Conservation (phyloP, 2,888 invertebrate genomes). For the Chromoteleia sp. region DNA sequence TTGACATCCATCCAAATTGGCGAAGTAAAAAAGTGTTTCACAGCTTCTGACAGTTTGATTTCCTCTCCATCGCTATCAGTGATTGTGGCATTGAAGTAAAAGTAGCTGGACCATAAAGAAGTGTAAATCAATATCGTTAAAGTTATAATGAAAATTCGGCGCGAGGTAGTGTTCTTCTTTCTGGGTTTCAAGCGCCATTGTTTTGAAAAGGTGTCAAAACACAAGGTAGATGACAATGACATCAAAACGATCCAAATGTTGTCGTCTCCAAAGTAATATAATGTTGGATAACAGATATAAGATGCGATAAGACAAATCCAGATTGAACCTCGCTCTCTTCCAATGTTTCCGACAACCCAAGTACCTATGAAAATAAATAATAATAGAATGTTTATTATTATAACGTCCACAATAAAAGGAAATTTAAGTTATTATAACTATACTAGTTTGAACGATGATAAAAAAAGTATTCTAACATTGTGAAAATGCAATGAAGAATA, state of each 20-base stretch:
- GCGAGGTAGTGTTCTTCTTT: slow-evolving; percentile 81
- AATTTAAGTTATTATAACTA: too few species aligned
- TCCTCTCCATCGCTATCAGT: slow-evolving; percentile 94
- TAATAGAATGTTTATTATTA: slow-evolving; percentile 2
- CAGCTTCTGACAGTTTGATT: slow-evolving; percentile 94
- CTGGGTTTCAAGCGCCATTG: slow-evolving; percentile 90
- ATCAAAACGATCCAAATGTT: slow-evolving; percentile 89
- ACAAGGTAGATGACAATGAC: slow-evolving; percentile 88
- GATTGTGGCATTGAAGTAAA: slow-evolving; percentile 95
- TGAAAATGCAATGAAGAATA: too few species aligned
- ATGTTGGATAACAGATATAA: slow-evolving; percentile 88
- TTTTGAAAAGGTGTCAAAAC: slow-evolving; percentile 92
- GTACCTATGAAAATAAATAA: slow-evolving; percentile 88
- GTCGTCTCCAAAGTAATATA: slow-evolving; percentile 91
- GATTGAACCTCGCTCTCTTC: slow-evolving; percentile 91
- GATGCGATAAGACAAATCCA: slow-evolving; percentile 90
- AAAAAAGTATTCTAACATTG: too few species aligned
- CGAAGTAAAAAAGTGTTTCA: slow-evolving; percentile 95
- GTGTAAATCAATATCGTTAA: slow-evolving; percentile 89
- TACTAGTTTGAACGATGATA: too few species aligned
- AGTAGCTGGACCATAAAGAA: slow-evolving; percentile 90
- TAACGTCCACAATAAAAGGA: too few species aligned
- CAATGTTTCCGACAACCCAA: slow-evolving; percentile 96
- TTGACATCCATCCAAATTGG: slow-evolving; percentile 88
- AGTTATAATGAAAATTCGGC: slow-evolving; percentile 87